Evolutionary conservation across 2,113 vertebrate species (phyloP), one percentile per base, ranked within the genome.

Genomic region (Austrofundulus limnaeus): DNA sequence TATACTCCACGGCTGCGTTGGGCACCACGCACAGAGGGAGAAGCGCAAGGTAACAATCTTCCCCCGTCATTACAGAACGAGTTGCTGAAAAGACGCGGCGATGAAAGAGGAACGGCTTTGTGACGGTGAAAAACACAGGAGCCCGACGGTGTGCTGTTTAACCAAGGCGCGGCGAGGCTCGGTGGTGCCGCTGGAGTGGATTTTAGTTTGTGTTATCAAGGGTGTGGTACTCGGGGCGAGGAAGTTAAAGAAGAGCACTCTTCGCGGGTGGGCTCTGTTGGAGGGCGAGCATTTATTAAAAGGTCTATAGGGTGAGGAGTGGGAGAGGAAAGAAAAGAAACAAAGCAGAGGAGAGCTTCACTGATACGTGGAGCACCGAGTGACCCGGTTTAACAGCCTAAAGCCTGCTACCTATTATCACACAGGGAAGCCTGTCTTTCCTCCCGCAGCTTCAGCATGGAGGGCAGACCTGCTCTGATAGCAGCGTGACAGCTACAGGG

Each of bases 371-470:
- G 67, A 43, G 54, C 28, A 51, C 76, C 66, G 80, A 82, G 75
- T 81, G 78, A 86, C 84, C 85, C 75, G 83, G 77, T 86, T 87
- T 76, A 84, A 76, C 78, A 69, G 74, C 65, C 66, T 64, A 75
- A 74, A 85, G 80, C 82, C 74, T 76, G 80, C 70, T 84, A 80
- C 77, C 78, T 83, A 77, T 87, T 88, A 87, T 81, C 80, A 77
- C 75, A 70, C 61, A 61, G 73, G 5, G 81, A 72, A 68, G 77
- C 28, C 60, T 73, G 72, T 75, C 66, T 75, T 77, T 78, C 47
- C 71, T 81, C 59, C 74, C 46, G 70, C 69, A 78, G 85, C 77
- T 72, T 61, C 48, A 21, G 61, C 71, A 34, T 54, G 61, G 76
- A 64, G 78, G 71, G 70, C 67, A 69, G 68, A 76, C 11, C 48